Conservation (phyloP, 2,888 invertebrate genomes). For the Gibbula magus region DNA sequence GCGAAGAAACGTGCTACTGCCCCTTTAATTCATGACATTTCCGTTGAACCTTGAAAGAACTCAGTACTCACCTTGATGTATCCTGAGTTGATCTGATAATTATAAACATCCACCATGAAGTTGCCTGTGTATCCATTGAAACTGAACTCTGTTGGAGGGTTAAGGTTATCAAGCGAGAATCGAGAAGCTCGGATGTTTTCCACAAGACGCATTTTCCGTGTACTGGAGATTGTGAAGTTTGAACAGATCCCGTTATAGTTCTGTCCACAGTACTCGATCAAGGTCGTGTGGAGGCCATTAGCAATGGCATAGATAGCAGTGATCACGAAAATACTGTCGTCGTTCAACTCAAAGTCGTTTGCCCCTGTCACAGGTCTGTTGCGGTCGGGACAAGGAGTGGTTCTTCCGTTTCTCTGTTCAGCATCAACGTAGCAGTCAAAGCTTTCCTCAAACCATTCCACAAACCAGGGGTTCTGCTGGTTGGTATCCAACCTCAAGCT, state of each 20-base stretch:
- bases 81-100: conserved; percentile 31
- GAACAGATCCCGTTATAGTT: conserved; percentile 58
- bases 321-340: conserved; percentile 51
- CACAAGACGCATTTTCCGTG: conserved; percentile 50
- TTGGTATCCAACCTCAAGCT: conserved; percentile 48
- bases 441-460: conserved; percentile 63
- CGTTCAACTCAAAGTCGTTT: conserved; percentile 50
- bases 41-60: no score
- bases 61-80: conserved; percentile 19
- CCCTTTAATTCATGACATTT: no score
- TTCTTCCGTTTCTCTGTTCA: conserved; percentile 26
- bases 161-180: conserved; percentile 46
- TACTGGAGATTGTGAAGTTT: conserved; percentile 52
- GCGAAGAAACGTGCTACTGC: no score
- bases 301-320: conserved; percentile 66
- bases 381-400: conserved; percentile 37
- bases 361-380: conserved; percentile 45
- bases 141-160: conserved; percentile 28
- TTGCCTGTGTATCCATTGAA: conserved; percentile 34
- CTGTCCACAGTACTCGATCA: conserved; percentile 61
- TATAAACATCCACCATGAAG: conserved; percentile 51
- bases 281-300: conserved; percentile 57
- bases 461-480: conserved; percentile 67
- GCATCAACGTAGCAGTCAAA: conserved; percentile 60
- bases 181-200: conserved; percentile 50